Percentiles rank a stretch among this genome's conserved stretches.
These are phyloP conservation scores for Machimus rusticus DNA, from an alignment of 2,888 invertebrate species.

Conservation along the genomic window DNA sequence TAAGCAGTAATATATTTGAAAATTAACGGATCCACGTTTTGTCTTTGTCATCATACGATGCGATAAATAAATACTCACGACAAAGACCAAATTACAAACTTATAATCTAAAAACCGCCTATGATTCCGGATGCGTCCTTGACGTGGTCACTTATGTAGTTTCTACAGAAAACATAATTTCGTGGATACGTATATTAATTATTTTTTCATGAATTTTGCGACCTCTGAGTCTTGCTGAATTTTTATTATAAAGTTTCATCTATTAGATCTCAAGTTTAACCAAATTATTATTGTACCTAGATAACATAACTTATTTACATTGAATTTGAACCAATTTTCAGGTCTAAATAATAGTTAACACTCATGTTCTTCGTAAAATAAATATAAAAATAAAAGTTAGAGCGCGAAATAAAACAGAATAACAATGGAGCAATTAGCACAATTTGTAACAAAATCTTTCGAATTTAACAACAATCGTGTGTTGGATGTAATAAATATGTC, in stretches of 20 bases:
- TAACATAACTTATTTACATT: neutral
- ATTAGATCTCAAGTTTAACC: neutral
- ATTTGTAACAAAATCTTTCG: conserved; percentile 89
- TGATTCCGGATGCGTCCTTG: no score
- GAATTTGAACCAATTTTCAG: neutral
- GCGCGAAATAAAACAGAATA: neutral
- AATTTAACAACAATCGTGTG: conserved; percentile 66
- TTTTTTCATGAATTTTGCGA: no score
- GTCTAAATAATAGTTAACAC: neutral
- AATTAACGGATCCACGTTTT: no score
- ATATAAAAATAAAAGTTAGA: neutral
- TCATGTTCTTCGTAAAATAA: neutral
- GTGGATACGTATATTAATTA: no score
- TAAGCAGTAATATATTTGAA: no score
- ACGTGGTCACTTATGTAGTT: no score
- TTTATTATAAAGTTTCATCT: neutral
- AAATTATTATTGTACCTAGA: neutral
- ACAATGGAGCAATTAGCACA: conserved; percentile 89
- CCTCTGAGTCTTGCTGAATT: neutral
- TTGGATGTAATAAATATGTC: conserved; percentile 57
- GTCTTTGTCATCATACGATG: no score
- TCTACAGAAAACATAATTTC: no score
- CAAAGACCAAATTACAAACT: no score
- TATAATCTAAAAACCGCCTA: no score
- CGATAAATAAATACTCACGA: no score